These are phyloP conservation scores for Hymenopus coronatus DNA, from an alignment of 2,888 invertebrate genomes.

Conservation along the genomic window DNA sequence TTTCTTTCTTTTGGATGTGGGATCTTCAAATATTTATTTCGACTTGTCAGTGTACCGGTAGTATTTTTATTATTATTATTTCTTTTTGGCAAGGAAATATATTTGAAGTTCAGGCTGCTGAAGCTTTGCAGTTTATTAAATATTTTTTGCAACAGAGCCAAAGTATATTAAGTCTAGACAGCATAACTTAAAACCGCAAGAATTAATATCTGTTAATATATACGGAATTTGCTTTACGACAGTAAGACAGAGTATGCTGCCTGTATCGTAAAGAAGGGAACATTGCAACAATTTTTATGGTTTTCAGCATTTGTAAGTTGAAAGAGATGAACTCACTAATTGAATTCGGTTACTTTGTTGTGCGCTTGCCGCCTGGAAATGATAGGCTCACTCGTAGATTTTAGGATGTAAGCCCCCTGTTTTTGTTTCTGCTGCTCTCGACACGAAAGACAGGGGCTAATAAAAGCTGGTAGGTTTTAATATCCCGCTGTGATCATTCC, in stretches of 20 bases:
- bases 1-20: not conserved
- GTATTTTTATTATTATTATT: not conserved
- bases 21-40: not conserved
- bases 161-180: not conserved
- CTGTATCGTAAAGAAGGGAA: not conserved
- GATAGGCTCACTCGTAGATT: not conserved
- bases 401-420: not conserved
- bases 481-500: not conserved
- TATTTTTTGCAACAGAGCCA: not conserved
- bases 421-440: not conserved
- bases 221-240: not conserved
- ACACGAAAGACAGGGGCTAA: not conserved
- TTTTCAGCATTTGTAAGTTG: constrained; percentile 8
- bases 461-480: not conserved
- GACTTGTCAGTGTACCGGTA: not conserved
- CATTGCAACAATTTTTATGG: constrained; percentile 1
- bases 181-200: not conserved
- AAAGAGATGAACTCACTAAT: not conserved
- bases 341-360: constrained; percentile 9
- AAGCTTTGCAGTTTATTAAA: not conserved
- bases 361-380: not conserved
- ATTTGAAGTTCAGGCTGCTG: not conserved
- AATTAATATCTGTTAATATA: not conserved
- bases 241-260: not conserved
- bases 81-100: not conserved